These are phyloP conservation scores for Pontoporia blainvillei DNA, from an alignment of 2,113 vertebrate species.

Conservation along the genomic window DNA sequence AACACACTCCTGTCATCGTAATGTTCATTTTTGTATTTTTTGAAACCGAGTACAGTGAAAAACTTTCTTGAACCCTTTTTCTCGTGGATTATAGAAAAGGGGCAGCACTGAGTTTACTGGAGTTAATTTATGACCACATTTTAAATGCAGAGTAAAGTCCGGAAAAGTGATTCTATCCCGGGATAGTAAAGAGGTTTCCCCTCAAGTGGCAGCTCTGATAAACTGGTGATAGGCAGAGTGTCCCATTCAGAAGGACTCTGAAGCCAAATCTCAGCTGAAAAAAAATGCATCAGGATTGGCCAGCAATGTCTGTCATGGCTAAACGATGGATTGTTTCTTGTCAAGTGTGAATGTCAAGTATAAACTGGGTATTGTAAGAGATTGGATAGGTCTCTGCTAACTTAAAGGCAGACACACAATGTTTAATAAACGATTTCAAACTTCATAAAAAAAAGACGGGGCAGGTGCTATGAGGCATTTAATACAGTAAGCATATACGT, in stretches of 20 bases:
- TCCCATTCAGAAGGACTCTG: not conserved
- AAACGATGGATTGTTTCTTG: not conserved
- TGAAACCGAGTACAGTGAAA: slow-evolving; percentile 2
- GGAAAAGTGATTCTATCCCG: not conserved
- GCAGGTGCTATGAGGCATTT: slow-evolving; percentile 34
- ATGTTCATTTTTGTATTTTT: slow-evolving; percentile 57
- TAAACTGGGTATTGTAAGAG: not conserved
- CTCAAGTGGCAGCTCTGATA: not conserved
- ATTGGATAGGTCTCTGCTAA: not conserved
- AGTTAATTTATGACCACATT: not conserved
- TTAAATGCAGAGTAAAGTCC: not conserved
- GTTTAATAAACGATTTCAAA: not conserved
- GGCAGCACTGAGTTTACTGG: not conserved
- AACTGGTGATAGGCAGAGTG: not conserved
- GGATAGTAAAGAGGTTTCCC: not conserved
- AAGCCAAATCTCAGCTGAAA: not conserved
- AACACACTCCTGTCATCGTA: not conserved
- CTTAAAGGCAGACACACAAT: not conserved
- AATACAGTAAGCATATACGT: slow-evolving; percentile 48
- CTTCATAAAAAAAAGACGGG: not conserved
- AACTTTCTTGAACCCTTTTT: slow-evolving; percentile 37
- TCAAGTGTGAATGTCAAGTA: not conserved
- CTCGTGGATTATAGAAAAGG: slow-evolving; percentile 49
- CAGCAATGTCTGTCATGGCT: not conserved
- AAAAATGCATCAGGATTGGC: not conserved